These are phyloP conservation scores for Andinoacara biseriatus DNA, from an alignment of 2,113 vertebrate species.

Conservation along the genomic window DNA sequence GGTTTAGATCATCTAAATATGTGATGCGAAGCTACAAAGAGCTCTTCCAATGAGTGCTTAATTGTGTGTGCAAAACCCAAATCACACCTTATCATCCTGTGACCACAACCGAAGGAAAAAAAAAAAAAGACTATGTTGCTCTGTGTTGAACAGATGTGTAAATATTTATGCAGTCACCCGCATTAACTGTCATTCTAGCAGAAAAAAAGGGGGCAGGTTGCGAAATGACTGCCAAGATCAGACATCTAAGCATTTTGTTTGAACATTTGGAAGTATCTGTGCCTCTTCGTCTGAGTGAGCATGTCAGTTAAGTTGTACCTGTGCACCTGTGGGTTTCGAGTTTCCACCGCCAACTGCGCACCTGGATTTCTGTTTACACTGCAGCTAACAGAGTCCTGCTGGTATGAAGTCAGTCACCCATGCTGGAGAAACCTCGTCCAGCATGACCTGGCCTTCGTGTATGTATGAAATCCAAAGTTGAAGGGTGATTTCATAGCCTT, in stretches of 20 bases:
- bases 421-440: not conserved
- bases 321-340: conserved; percentile 61
- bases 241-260: conserved; percentile 19
- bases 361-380: conserved; percentile 58
- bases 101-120: conserved; percentile 12
- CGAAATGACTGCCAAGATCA: conserved; percentile 14
- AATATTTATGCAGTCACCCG: conserved; percentile 61
- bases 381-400: conserved; percentile 21
- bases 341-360: conserved; percentile 31
- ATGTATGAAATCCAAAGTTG: not conserved
- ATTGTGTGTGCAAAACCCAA: conserved; percentile 54
- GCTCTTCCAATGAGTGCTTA: conserved; percentile 29
- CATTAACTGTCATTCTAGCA: conserved; percentile 37
- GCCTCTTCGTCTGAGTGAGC: not conserved
- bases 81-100: conserved; percentile 44
- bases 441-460: conserved; percentile 21
- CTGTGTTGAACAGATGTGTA: conserved; percentile 24
- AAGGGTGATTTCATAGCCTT: conserved; percentile 37
- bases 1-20: not conserved
- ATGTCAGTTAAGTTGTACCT: conserved; percentile 47
- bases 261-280: conserved; percentile 29
- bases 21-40: not conserved
- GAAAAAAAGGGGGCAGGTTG: conserved; percentile 4
- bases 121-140: conserved; percentile 12
- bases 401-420: conserved; percentile 32